These are phyloP conservation scores for Vidua macroura DNA, from an alignment of 2,113 vertebrate species.

Conservation along the genomic window DNA sequence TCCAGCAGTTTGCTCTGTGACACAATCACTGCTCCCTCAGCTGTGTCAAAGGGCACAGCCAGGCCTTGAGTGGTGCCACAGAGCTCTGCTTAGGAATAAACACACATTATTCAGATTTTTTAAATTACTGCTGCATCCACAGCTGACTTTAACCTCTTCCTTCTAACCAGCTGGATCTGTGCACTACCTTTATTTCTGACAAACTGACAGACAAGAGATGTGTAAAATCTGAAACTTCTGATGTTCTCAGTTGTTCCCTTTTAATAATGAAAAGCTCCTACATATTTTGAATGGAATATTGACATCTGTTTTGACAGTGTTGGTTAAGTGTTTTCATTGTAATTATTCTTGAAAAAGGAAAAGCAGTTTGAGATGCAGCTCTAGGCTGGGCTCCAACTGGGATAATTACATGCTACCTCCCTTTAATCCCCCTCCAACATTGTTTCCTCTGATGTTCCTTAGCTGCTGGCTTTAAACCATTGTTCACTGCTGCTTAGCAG, in stretches of 20 bases:
- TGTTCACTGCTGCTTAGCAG: neutral
- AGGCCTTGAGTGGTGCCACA: neutral
- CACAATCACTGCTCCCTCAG: neutral
- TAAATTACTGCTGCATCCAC: neutral
- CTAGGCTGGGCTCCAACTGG: neutral
- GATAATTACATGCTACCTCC: neutral
- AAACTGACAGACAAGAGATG: neutral
- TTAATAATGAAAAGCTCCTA: neutral
- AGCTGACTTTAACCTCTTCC: neutral
- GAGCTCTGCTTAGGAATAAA: neutral
- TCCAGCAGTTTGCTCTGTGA: neutral
- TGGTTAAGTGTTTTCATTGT: neutral
- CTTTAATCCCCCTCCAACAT: neutral
- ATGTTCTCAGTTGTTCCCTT: neutral
- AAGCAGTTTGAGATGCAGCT: conserved; percentile 6
- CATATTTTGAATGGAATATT: neutral
- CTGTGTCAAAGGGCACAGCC: neutral
- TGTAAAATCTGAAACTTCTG: neutral
- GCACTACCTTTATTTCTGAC: neutral
- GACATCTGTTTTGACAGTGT: conserved; percentile 26
- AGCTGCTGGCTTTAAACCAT: neutral
- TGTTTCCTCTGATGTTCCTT: neutral
- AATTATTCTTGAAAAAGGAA: conserved; percentile 7
- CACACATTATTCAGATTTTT: neutral
- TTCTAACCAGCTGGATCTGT: neutral